phyloP scores from a whole-genome alignment of 2,797 vertebrate species.

The Sebastes steindachneri region DNA sequence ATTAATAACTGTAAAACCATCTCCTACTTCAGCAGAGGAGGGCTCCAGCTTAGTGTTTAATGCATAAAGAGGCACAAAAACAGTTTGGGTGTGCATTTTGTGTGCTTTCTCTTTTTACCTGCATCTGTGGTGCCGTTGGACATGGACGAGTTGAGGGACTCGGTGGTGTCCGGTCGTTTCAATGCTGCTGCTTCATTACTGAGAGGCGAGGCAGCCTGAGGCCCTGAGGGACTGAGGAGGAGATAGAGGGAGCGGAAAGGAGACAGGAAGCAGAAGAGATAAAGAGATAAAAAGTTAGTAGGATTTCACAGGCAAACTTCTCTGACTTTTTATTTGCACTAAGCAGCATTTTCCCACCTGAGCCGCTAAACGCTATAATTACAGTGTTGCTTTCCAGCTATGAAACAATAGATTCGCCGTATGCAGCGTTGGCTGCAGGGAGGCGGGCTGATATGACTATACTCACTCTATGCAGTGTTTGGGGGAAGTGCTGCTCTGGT shows the following conservation, averaged over 20 bases:
- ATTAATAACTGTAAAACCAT: neutral
- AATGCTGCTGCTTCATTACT: slow-evolving; percentile 87
- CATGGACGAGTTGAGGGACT: slow-evolving; percentile 96
- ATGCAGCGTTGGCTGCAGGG: neutral
- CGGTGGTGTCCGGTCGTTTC: slow-evolving; percentile 94
- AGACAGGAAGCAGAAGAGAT: slow-evolving; percentile 18
- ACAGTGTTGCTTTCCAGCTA: neutral
- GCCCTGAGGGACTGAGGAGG: slow-evolving; percentile 86
- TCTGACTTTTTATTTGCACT: neutral
- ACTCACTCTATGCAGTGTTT: slow-evolving; percentile 96
- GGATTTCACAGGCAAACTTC: neutral
- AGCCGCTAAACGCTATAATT: neutral
- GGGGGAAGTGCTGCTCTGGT: slow-evolving; percentile 94
- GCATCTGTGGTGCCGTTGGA: slow-evolving; percentile 98
- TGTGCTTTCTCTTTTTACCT: slow-evolving; percentile 74
- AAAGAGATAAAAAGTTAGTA: neutral
- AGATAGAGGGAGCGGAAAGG: neutral
- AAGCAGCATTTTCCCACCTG: slow-evolving; percentile 2
- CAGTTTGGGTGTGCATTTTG: neutral
- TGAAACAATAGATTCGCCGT: neutral
- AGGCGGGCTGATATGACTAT: neutral
- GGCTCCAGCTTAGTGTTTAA: neutral
- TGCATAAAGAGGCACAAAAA: neutral
- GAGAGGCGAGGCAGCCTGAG: slow-evolving; percentile 84
- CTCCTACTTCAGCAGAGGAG: neutral